phyloP scores from a whole-genome alignment of 2,113 vertebrate genomes.

The Corythaeola cristata region DNA sequence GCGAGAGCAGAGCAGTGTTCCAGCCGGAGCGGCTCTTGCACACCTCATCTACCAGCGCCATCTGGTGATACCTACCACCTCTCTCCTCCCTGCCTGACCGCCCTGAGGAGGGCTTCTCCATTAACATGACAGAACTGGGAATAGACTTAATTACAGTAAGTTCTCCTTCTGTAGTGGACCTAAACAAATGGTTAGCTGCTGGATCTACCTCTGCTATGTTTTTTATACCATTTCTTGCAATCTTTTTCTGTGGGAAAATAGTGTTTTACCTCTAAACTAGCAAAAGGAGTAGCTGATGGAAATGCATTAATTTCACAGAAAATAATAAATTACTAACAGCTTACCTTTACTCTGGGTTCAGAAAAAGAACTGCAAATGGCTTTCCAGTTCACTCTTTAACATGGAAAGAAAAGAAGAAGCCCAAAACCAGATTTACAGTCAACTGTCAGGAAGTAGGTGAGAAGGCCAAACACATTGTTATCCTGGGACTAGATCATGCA shows the following conservation, averaged over 20 bases:
- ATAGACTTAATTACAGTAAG: not conserved
- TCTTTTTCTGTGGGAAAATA: not conserved
- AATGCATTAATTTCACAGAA: not conserved
- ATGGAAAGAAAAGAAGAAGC: not conserved
- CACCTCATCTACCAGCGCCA: not conserved
- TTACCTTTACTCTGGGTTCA: not conserved
- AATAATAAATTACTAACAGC: not conserved
- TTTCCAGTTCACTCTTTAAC: not conserved
- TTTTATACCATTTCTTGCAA: not conserved
- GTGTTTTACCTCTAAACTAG: not conserved
- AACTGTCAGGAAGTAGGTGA: not conserved
- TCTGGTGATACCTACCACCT: not conserved
- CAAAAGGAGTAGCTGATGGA: not conserved
- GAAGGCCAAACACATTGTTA: not conserved
- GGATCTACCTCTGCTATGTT: not conserved
- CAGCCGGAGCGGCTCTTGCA: not conserved
- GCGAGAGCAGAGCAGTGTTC: fast-evolving
- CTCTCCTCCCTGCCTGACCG: not conserved
- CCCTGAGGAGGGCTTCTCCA: not conserved
- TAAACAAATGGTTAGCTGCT: not conserved
- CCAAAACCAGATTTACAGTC: not conserved
- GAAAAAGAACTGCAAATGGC: not conserved
- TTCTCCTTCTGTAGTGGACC: not conserved
- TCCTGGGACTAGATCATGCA: not conserved
- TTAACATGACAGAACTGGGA: not conserved